These are phyloP conservation scores for Pollenia amentaria DNA, from an alignment of 2,888 invertebrate genomes.

Conservation along the genomic window DNA sequence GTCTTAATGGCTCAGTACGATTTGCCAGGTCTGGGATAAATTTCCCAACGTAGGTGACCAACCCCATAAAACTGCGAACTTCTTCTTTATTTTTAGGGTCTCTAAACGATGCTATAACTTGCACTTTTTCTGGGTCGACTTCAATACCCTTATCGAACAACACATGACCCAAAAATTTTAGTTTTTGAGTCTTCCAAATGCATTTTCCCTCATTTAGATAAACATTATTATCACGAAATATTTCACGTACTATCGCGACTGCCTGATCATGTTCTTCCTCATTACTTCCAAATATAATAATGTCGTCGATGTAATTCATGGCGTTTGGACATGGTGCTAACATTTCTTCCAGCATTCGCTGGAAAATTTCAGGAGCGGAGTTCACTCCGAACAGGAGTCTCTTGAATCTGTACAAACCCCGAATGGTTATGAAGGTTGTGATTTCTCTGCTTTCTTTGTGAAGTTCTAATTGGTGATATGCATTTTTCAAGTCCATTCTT, in stretches of 20 bases:
- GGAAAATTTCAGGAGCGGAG: too few species aligned
- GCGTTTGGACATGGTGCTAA: slow-evolving; percentile 77
- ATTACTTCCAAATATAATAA: slow-evolving; percentile 75
- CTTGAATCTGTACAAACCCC: too few species aligned
- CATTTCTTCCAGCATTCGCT: too few species aligned
- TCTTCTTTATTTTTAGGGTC: slow-evolving; percentile 77
- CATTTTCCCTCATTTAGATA: slow-evolving; percentile 78
- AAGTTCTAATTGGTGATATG: slow-evolving; percentile 77
- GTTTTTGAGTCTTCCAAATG: slow-evolving; percentile 58
- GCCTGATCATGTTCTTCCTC: slow-evolving; percentile 77
- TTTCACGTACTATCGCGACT: slow-evolving; percentile 74
- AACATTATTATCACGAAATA: slow-evolving; percentile 75
- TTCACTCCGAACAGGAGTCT: too few species aligned
- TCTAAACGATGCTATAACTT: slow-evolving; percentile 75
- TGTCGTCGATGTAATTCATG: slow-evolving; percentile 76
- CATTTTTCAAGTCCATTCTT: slow-evolving; percentile 77
- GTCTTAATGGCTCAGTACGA: slow-evolving; percentile 77
- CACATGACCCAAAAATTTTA: slow-evolving; percentile 77
- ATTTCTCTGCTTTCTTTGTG: slow-evolving; percentile 68
- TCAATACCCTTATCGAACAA: slow-evolving; percentile 74
- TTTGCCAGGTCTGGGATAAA: slow-evolving; percentile 76
- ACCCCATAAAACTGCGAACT: slow-evolving; percentile 79
- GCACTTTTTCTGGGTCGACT: slow-evolving; percentile 74
- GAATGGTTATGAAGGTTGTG: slow-evolving; percentile 71
- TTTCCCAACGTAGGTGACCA: slow-evolving; percentile 80